Conservation (phyloP, 2,797 vertebrate genomes). For the Amniataba percoides region DNA sequence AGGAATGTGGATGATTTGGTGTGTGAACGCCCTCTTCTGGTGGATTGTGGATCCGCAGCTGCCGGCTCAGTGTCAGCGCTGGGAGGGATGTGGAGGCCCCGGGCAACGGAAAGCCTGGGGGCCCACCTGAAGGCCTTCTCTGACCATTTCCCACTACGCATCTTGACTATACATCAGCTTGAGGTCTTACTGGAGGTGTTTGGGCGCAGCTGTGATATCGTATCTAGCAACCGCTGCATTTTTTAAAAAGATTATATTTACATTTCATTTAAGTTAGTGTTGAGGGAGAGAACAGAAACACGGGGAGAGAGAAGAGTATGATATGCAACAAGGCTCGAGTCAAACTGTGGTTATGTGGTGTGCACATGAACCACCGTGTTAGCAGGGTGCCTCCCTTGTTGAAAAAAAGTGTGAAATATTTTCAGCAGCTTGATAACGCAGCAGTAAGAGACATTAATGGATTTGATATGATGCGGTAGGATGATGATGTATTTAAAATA, state of each 20-base stretch:
- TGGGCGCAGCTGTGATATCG: background rate
- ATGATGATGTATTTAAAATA: background rate
- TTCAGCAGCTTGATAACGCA: background rate
- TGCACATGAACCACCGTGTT: background rate
- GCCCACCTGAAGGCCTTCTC: background rate
- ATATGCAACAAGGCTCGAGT: background rate
- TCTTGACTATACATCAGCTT: background rate
- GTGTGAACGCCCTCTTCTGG: conserved; percentile 81
- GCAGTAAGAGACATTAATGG: background rate
- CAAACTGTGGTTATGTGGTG: background rate
- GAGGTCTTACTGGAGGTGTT: background rate
- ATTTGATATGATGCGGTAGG: no score
- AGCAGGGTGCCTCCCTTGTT: background rate
- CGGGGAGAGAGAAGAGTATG: background rate
- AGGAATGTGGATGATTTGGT: conserved; percentile 24
- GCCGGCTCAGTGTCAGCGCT: background rate
- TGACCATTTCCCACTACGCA: background rate
- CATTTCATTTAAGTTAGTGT: background rate
- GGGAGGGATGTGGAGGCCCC: background rate
- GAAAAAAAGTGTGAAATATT: background rate
- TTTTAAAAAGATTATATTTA: background rate
- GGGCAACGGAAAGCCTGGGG: no score
- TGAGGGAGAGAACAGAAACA: background rate
- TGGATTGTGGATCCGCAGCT: conserved; percentile 30
- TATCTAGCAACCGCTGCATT: background rate